A percentile compares a stretch with the other conserved stretches of the same genome.
These are phyloP conservation scores for Caenorhabditis imperialis DNA, from an alignment of 2,888 invertebrate genomes.

Conservation along the genomic window DNA sequence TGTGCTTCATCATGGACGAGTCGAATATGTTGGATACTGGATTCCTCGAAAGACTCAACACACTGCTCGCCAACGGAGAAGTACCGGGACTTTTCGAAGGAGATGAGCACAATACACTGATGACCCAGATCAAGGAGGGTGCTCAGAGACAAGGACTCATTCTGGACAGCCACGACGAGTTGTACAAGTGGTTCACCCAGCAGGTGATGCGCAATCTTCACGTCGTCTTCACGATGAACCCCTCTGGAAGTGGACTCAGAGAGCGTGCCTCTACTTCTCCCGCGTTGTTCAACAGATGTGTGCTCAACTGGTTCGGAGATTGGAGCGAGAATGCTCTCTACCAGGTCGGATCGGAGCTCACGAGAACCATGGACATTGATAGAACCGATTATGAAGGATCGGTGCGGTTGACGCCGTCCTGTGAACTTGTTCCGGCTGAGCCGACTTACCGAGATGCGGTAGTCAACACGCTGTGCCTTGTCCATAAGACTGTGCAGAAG, in stretches of 20 bases:
- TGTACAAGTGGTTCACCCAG: conserved; percentile 99
- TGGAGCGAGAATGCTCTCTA: conserved; percentile 92
- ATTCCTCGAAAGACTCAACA: conserved; percentile 99
- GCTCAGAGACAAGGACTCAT: conserved; percentile 97
- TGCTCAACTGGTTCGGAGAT: conserved; percentile 99
- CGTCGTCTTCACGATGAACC: conserved; percentile 99
- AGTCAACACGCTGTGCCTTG: conserved; percentile 98
- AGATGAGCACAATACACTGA: conserved; percentile 97
- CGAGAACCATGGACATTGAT: conserved; percentile 93
- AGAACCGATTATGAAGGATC: conserved; percentile 88
- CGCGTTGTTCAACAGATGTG: conserved; percentile 98
- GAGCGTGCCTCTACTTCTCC: conserved; percentile 99
- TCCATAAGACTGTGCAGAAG: conserved; percentile 93
- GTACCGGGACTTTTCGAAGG: conserved; percentile 83
- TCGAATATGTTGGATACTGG: conserved; percentile 95
- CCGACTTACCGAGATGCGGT: conserved; percentile 83
- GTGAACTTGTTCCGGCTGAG: conserved; percentile 79
- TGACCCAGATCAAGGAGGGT: conserved; percentile 99
- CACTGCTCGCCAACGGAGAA: conserved; percentile 97
- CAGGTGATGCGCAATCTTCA: conserved; percentile 96
- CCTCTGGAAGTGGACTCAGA: conserved; percentile 96
- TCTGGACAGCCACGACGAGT: conserved; percentile 97
- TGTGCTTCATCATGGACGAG: conserved; percentile 98
- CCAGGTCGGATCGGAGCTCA: conserved; percentile 91
- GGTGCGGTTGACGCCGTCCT: conserved; percentile 91